Base-by-base conservation (phyloP, 2,888 invertebrate species). In the Drosophila mercatorum region DNA sequence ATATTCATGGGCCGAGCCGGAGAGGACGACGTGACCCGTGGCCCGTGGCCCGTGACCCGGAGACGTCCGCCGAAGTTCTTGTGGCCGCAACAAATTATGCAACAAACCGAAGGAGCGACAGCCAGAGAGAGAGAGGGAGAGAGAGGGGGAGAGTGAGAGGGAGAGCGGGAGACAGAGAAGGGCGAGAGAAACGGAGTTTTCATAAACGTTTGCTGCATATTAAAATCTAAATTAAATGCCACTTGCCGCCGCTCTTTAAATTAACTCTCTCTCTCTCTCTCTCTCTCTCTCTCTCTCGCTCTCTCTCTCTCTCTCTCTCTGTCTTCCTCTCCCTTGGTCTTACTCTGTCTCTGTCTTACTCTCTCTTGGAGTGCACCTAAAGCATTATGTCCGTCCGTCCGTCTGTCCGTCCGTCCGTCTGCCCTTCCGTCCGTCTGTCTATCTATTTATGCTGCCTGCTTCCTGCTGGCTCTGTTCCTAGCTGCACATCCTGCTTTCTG, bases 81-180 rank as follows among this genome's bases (percentile, higher is more conserved):
- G 91, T 91, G 91, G 92, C 92, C 91, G 92, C 92, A 91, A 72
- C 85, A 87, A 92, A 92, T 92, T 91, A 92, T 92, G 91, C 89
- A 91, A 80, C 77, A 87, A 86, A 4, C 51, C 51, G 12, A 51
- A 36, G 11, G 11, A 22, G 22, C 22, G 22, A 22, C 22, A 2
- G 22, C 2, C 22, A 2, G 1, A 49, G 31, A 17, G 17, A 0
- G 34, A 51, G 3, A 2, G 34, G 11, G 5, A 5, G 0, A 51
- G 51, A 51, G 17, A 17, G 6, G 17, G 31, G 5, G 1, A 49
- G 31, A 17, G 17, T 1, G 34, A 51, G 6, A 2, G 34, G 22
- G 11, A 5, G 0, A 12, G 51, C 5, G 34, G 12, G 5, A 7
- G 11, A 88, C n/a, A n/a, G 44, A 10, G 10, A 5, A n/a, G 6